A percentile compares a stretch with the other conserved stretches of the same genome.
phyloP scores from a whole-genome alignment of 2,113 vertebrate genomes.

The Pluvianellus socialis region DNA sequence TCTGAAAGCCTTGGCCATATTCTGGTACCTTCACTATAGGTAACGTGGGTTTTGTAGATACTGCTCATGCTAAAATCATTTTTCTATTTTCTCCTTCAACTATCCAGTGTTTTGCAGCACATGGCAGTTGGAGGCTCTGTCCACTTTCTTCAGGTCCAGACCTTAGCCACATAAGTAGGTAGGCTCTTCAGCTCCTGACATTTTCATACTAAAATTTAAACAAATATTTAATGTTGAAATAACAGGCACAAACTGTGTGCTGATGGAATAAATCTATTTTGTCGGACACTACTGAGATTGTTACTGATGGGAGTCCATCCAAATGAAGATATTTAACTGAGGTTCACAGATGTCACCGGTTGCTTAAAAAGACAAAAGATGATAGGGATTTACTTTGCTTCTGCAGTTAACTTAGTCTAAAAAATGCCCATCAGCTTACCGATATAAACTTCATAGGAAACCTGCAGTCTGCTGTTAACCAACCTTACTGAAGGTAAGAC shows the following conservation, averaged over 20 bases:
- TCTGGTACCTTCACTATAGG: background rate
- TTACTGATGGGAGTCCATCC: background rate
- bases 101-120: background rate
- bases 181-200: background rate
- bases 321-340: background rate
- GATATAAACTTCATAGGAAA: background rate
- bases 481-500: background rate
- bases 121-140: too few relatives aligned
- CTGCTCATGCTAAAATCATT: background rate
- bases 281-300: background rate
- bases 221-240: background rate
- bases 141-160: background rate
- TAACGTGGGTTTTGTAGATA: background rate
- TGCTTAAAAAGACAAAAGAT: background rate
- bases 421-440: background rate
- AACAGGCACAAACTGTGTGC: background rate
- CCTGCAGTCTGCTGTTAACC: background rate
- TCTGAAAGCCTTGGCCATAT: background rate
- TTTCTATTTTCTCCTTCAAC: background rate
- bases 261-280: background rate
- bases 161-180: background rate
- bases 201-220: background rate
- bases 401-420: background rate
- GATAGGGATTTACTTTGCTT: background rate
- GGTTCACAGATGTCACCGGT: background rate